Evolutionary conservation across 2,888 invertebrate species (phyloP).

Genomic region (Pollenia angustigena): DNA sequence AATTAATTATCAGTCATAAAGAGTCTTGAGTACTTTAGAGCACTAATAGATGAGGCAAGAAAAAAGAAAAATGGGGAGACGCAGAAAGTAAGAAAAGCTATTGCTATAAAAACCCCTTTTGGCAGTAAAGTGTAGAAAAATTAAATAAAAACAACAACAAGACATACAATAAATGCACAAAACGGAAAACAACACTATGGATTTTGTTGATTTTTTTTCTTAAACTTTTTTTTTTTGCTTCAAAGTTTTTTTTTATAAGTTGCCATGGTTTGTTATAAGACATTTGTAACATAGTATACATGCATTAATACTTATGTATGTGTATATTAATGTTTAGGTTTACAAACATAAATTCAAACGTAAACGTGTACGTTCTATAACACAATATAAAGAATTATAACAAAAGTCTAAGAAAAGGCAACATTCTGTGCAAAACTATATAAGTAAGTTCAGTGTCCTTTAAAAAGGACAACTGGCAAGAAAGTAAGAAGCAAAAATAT

Average conservation of each 20-base stretch:
- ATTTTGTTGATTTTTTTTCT: constrained; percentile 31
- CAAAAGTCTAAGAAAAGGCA: constrained; percentile 44
- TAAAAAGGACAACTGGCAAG: constrained; percentile 69
- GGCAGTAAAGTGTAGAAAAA: constrained; percentile 68
- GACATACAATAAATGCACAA: constrained; percentile 39
- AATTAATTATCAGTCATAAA: constrained; percentile 72
- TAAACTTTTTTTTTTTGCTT: constrained; percentile 26
- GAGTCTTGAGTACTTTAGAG: constrained; percentile 49
- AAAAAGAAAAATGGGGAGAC: not conserved
- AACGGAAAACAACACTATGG: constrained; percentile 54
- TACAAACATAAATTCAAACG: not conserved
- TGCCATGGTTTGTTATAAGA: constrained; percentile 67
- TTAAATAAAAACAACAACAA: constrained; percentile 71
- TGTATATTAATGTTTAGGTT: not conserved
- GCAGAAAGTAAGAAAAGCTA: constrained; percentile 40
- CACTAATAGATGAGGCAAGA: constrained; percentile 44
- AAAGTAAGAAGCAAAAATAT: constrained; percentile 17
- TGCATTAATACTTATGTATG: not conserved
- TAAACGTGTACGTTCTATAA: constrained; percentile 14
- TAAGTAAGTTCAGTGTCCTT: constrained; percentile 71
- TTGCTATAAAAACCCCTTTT: constrained; percentile 60
- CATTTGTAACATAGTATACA: constrained; percentile 10
- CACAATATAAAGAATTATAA: constrained; percentile 35
- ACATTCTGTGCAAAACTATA: not conserved
- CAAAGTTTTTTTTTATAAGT: constrained; percentile 60